Evolutionary conservation across 2,113 vertebrate genomes (phyloP), one percentile per base, ranked within the genome.

Genomic region (Tachycineta bicolor): DNA sequence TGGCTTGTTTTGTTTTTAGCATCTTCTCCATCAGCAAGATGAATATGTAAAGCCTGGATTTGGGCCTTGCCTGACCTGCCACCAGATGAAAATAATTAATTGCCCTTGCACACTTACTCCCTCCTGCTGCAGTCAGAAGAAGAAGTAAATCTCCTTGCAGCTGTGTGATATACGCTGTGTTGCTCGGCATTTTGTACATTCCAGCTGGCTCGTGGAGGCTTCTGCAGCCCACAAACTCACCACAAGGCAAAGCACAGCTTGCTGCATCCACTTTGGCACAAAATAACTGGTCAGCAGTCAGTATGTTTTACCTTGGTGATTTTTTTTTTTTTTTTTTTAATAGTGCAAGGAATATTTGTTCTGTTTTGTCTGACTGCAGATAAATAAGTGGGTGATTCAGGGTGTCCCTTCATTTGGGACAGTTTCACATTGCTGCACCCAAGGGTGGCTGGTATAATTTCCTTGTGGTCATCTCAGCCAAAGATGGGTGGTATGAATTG

Each of bases 111-210:
- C 39, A 67, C 52, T n/a, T 47, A 12, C 21, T 87, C 10, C 14
- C 39, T 83, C 28, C n/a, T 55, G 39, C 53, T 87, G 64, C 81
- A 64, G 34, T 46, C 33, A 4, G 24, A 82, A 53, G 21, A 43
- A 50, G 64, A 29, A 0, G 0, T 50, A 31, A 80, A 22, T 26
- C 39, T 53, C n/a, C 24, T 31, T 47, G 21, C 2, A 80, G 63
- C 15, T 55, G 23, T 46, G 29, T 37, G 44, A 9, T 46, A 2
- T 1, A 9, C 2, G 4, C 58, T 41, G 18, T 34, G 31, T 44
- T 3, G 1, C 34, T 34, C 1, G 1, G 59, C 34, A 34, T 79
- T 69, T 29, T 1, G 3, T 62, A 7, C 6, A 1, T 34, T 44
- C 34, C 39, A 31, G 31, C 12, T 25, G 65, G 50, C 46, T 75